Conservation (phyloP, 92 coral and sea anemone genomes). For the Palythoa heliodiscus region DNA sequence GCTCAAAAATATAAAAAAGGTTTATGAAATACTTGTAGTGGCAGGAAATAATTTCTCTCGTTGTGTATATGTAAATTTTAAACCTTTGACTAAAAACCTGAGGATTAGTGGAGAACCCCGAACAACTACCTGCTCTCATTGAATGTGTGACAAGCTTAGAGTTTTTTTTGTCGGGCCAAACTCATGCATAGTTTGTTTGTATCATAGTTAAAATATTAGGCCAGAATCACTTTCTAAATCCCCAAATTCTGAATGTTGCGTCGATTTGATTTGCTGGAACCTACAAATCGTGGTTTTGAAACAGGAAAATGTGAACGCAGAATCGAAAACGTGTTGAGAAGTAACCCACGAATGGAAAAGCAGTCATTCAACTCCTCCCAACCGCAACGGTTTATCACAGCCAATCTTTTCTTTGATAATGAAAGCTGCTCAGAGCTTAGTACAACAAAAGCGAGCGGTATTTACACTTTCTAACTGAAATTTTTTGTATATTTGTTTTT, state of each 20-base stretch:
- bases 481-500: neutral
- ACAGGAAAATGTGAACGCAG: constrained; percentile 25
- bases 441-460: neutral
- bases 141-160: constrained; percentile 22
- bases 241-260: neutral
- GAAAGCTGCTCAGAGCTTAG: constrained; percentile 16
- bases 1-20: neutral
- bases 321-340: constrained; percentile 33
- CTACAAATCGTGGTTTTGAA: neutral
- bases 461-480: neutral
- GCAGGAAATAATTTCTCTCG: neutral
- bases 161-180: neutral
- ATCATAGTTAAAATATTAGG: neutral
- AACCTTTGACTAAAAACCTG: neutral
- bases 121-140: constrained; percentile 30
- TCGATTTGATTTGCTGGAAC: neutral
- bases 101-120: constrained; percentile 40
- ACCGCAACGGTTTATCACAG: constrained; percentile 33
- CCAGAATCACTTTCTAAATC: neutral
- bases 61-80: constrained; percentile 12
- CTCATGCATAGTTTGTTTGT: constrained; percentile 1
- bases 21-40: neutral
- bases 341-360: constrained; percentile 30
- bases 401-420: constrained; percentile 35
- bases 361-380: constrained; percentile 38